Conservation (phyloP, 2,888 invertebrate genomes). For the Lingula anatina region DNA sequence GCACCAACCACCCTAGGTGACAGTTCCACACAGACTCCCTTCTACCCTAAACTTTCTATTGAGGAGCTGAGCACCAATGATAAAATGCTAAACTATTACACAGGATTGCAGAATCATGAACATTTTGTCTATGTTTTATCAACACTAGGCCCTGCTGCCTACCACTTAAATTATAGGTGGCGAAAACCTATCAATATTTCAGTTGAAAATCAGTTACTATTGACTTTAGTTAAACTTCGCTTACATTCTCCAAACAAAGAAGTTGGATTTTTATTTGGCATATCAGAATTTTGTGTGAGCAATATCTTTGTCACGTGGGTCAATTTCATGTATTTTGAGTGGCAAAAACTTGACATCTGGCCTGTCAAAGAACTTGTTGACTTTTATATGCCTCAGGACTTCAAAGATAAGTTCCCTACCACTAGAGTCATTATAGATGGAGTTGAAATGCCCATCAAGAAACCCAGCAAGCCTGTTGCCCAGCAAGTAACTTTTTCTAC, state of each 20-base stretch:
- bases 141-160: constrained; percentile 1
- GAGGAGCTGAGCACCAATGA: too few species aligned
- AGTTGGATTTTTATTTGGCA: constrained; percentile 1
- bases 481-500: too few species aligned
- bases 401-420: constrained; percentile 5
- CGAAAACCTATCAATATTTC: background rate
- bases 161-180: background rate
- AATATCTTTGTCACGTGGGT: constrained; percentile 8
- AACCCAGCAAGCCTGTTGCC: constrained; percentile 3
- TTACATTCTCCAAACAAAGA: background rate
- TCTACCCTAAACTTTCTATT: too few species aligned
- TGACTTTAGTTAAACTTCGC: constrained; percentile 2
- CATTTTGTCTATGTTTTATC: background rate
- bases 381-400: constrained; percentile 6
- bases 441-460: constrained; percentile 7
- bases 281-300: background rate
- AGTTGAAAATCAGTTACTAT: constrained; percentile 4
- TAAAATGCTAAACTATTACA: too few species aligned
- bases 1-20: too few species aligned
- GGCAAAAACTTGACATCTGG: constrained; percentile 6
- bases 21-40: too few species aligned
- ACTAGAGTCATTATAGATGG: constrained; percentile 8
- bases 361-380: constrained; percentile 1
- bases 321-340: constrained; percentile 5
- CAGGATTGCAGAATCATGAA: background rate